These are phyloP conservation scores for Chrysopa pallens DNA, from an alignment of 1,140 invertebrate species.

Conservation along the genomic window DNA sequence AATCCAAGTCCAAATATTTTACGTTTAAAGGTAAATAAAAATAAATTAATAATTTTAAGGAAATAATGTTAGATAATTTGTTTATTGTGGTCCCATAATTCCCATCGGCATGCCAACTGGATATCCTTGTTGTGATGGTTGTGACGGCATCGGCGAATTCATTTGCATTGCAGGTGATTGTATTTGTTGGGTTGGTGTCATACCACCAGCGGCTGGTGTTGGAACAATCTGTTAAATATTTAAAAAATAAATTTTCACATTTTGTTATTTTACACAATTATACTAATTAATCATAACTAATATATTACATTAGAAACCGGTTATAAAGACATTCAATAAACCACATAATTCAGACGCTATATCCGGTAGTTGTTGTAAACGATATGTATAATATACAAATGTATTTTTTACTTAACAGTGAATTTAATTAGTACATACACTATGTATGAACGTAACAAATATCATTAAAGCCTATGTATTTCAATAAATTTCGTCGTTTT, in stretches of 20 bases:
- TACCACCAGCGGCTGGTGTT: conserved; percentile 23
- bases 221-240: conserved; percentile 20
- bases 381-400: too few species aligned
- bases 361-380: too few species aligned
- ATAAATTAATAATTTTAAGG: too few species aligned
- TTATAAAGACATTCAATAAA: conserved; percentile 13
- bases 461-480: too few species aligned
- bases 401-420: too few species aligned
- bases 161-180: conserved; percentile 34
- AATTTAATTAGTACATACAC: too few species aligned
- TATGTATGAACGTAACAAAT: too few species aligned
- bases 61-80: background rate
- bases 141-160: conserved; percentile 24
- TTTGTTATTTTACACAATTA: background rate
- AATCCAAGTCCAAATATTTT: too few species aligned
- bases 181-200: conserved; percentile 30
- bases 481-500: too few species aligned
- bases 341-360: too few species aligned
- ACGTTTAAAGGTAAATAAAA: too few species aligned
- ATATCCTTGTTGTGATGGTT: conserved; percentile 22
- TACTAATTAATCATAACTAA: background rate
- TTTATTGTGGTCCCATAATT: conserved; percentile 27
- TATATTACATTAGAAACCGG: conserved; percentile 4
- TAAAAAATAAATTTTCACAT: background rate
- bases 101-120: conserved; percentile 28